These are phyloP conservation scores for Atta colombica DNA, from an alignment of 1,140 invertebrate genomes.

Conservation along the genomic window DNA sequence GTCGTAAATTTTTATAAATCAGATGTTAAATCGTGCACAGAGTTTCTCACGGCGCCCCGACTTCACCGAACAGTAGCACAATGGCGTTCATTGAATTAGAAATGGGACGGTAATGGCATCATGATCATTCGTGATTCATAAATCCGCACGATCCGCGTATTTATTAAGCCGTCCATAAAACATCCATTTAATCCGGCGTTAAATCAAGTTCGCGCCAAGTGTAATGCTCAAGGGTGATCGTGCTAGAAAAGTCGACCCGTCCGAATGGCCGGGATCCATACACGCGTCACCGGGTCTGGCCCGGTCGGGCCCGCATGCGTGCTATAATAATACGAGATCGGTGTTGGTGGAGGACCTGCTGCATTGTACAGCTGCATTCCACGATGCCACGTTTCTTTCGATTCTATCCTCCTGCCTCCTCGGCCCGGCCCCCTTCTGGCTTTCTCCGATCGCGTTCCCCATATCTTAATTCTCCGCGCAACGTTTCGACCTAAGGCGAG, in stretches of 20 bases:
- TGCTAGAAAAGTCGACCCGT: slow-evolving; percentile 49
- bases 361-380: slow-evolving; percentile 77
- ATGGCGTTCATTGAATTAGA: slow-evolving; percentile 49
- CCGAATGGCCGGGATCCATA: slow-evolving; percentile 21
- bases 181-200: slow-evolving; percentile 54
- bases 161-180: slow-evolving; percentile 57
- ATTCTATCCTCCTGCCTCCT: slow-evolving; percentile 34
- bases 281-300: slow-evolving; percentile 33
- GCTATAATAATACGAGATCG: slow-evolving; percentile 65
- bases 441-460: slow-evolving; percentile 46
- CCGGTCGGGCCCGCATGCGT: slow-evolving; percentile 17
- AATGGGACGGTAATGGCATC: slow-evolving; percentile 36
- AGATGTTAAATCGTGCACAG: slow-evolving; percentile 23
- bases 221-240: slow-evolving; percentile 52
- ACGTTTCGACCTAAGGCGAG: slow-evolving; percentile 34
- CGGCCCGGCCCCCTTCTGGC: neutral
- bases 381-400: slow-evolving; percentile 58
- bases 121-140: slow-evolving; percentile 56
- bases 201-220: slow-evolving; percentile 50
- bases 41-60: neutral
- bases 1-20: slow-evolving; percentile 36
- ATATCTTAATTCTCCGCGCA: slow-evolving; percentile 67
- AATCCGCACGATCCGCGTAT: slow-evolving; percentile 44
- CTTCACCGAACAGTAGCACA: slow-evolving; percentile 31
- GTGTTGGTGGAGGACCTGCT: slow-evolving; percentile 67